Evolutionary conservation across 2,888 invertebrate species (phyloP), one percentile per base, ranked within the genome.

Genomic region (Flexamia atlantica): DNA sequence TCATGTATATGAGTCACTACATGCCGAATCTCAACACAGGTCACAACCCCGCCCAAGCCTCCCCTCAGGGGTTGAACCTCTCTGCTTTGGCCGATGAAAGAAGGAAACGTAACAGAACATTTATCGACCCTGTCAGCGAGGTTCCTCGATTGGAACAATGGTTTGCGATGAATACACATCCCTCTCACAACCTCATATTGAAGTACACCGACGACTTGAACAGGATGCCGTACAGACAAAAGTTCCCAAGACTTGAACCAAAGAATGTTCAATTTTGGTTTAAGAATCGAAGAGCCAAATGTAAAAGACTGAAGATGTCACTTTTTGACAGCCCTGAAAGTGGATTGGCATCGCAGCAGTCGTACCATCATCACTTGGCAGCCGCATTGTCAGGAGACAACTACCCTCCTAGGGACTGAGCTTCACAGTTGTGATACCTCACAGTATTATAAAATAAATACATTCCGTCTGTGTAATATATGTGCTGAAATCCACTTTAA

Each of bases 261-360:
- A 99, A 99, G 92, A 99, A 99, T 90, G 99, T 99, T 87, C 99
- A 99, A 91, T 98, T 99, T 90, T 99, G 99, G 99, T 99, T 99
- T 91, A 99, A 99, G 91, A 99, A 99, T 90, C 95, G 99, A 64
- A 93, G 99, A 84, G 99, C 99, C 88, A 99, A 99, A 91, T 98
- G 98, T 91, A 99, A 99, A 92, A 93, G 99, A 85, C 92, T 99
- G 89, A 97, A 97, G 91, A 97, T 97, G 96, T 96, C 97, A 0
- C 90, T 97, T 64, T 97, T 96, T 89, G 97, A 97, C 89, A 93
- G 86, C 12, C 86, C 86, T 23, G 53, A 64, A 3, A 70, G 85
- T 17, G 84, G 85, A 14, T 32, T 68, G 0, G 76, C 83, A 2
- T 85, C 86, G 12, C 87, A 86, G 17, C 86, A 83, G 50, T 84